Evolutionary conservation across 1,140 invertebrate genomes (phyloP), one percentile per base, ranked within the genome.

Genomic region (Cecropterus lyciades): DNA sequence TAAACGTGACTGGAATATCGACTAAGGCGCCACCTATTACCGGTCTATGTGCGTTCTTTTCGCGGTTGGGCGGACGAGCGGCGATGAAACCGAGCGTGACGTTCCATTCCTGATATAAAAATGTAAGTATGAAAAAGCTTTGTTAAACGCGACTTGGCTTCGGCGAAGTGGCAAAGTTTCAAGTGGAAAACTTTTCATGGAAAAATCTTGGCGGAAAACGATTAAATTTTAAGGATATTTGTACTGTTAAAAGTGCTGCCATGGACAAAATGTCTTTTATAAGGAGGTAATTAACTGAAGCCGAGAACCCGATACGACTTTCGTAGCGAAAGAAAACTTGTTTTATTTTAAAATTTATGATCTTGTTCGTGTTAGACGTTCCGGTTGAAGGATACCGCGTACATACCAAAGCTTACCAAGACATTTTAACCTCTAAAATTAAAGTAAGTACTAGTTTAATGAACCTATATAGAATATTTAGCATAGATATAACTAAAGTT

Each of bases 61-160:
- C 82, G 85, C 85, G 81, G 87, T 85, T 80, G 84, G 84, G 80
- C 84, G 80, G 80, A 70, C 79, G 84, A 81, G 75, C 77, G 77
- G 71, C 84, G 83, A 79, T 82, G 85, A 83, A 87, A 87, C 86
- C 81, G 85, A 91, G 79, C 87, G 82, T 90, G 87, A 89, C 86
- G 80, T 82, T 88, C 85, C 83, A 84, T 88, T 90, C 82, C 83
- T 80, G 85, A 90, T 89, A 90, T 89, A 92, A 92, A 91, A 90
- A 89, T 88, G 84, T 89, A 89, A 87, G 87, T 87, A 91, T 91
- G 85, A 92, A 90, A 91, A 90, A 88, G 85, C 89, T 92, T 90
- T 90, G 89, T 89, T 88, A 87, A 90, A 88, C 84, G 84, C 84
- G 87, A 75, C 83, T 83, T 78, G 82, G 87, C 87, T 87, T 83